Base-by-base conservation (phyloP, 2,797 vertebrate species). In the Sebastolobus altivelis region DNA sequence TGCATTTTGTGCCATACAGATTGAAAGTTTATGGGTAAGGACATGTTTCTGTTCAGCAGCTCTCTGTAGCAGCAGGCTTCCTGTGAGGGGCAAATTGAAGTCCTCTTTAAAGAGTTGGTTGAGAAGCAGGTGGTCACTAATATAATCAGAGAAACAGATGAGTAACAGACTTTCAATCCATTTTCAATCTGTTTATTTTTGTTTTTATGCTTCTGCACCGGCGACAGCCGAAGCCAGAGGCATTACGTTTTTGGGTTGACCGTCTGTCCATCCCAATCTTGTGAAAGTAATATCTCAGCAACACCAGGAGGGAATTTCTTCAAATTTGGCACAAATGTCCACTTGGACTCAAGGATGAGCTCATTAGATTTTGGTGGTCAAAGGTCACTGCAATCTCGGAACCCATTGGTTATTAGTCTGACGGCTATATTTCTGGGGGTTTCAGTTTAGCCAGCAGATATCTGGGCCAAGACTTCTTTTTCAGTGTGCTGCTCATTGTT, bases 61-160 rank as follows among this genome's bases (percentile, higher is more conserved):
- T 46, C 5, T 40, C 38, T 65, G 18, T 11, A 71, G 60, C 37
- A 49, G 59, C 72, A n/a, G 27, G 13, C 25, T 31, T 7, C 33
- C 22, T 61, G 18, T 6, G 4, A 67, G 60, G 27, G 69, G n/a
- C 9, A 49, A 46, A 68, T 37, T 6, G 8, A 55, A 59, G 14
- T 10, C 55, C 4, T 63, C 46, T 54, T 22, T 65, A 20, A 59
- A 55, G 33, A 66, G 54, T 46, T 65, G n/a, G 11, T 33, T 9
- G 8, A 65, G n/a, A 40, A 56, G 62, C 74, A 61, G 73, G 12
- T 54, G 31, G 18, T 71, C 72, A 22, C 31, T 70, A 12, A 67
- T 29, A 29, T 67, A 8, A 35, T 55, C 46, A 27, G 2, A 61
- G 20, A 27, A 72, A 33, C 9, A 12, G 33, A 52, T 52, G 54